A percentile compares a stretch with the other conserved stretches of the same genome.
These are phyloP conservation scores for Drosophila sproati DNA, from an alignment of 1,140 invertebrate species.

Conservation along the genomic window DNA sequence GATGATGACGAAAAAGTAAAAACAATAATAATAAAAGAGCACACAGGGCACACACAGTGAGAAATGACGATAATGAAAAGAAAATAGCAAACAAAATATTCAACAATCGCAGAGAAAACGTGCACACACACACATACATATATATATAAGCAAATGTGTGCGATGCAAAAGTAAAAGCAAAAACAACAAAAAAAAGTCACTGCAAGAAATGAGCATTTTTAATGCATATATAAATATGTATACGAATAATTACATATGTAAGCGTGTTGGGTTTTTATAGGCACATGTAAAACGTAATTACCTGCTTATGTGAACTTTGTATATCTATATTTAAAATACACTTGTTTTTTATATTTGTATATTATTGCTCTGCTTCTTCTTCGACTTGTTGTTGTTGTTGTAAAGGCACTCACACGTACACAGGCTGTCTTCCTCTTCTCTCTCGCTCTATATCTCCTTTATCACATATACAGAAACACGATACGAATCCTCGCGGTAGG, in stretches of 20 bases:
- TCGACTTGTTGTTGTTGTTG: slow-evolving; percentile 26
- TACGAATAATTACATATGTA: neutral
- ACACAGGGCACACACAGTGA: slow-evolving; percentile 23
- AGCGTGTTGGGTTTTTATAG: no score
- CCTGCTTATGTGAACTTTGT: slow-evolving; percentile 69
- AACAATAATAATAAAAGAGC: slow-evolving; percentile 47
- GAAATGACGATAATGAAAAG: slow-evolving; percentile 33
- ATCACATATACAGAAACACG: slow-evolving; percentile 45
- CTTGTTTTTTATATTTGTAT: slow-evolving; percentile 11
- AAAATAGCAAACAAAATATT: slow-evolving; percentile 51
- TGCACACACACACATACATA: slow-evolving; percentile 41
- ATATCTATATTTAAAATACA: slow-evolving; percentile 68
- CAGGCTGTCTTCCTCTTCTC: slow-evolving; percentile 10
- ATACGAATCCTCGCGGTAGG: slow-evolving; percentile 79
- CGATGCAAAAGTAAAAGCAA: slow-evolving; percentile 39
- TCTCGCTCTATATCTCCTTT: neutral
- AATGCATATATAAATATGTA: slow-evolving; percentile 1
- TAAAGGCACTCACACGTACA: slow-evolving; percentile 23
- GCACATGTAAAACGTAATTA: no score
- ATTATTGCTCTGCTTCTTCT: no score
- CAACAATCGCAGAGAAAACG: slow-evolving; percentile 56
- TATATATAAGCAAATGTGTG: neutral
- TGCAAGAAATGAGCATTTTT: slow-evolving; percentile 41
- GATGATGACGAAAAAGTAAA: slow-evolving; percentile 64
- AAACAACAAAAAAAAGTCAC: slow-evolving; percentile 49